Evolutionary conservation across 2,888 invertebrate species (phyloP).

Genomic region (Artemia sinica): DNA sequence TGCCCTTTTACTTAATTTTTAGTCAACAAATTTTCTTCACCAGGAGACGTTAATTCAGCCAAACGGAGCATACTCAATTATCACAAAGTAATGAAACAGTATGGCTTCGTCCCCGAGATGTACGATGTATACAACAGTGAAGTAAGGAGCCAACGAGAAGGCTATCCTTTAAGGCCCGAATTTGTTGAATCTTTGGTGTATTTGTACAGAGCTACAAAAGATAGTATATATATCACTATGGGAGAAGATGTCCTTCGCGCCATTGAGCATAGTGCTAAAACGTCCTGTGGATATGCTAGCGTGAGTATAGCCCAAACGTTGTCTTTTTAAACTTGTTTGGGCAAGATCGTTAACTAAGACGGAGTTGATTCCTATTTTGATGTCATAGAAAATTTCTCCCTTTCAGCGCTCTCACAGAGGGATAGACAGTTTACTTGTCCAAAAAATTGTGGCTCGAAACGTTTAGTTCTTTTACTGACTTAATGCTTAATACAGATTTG

Average conservation of each 20-base stretch:
- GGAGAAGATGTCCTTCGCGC: constrained; percentile 84
- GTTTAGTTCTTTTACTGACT: too few species aligned
- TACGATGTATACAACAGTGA: constrained; percentile 74
- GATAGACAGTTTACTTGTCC: too few species aligned
- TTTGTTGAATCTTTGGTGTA: constrained; percentile 93
- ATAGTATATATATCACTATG: constrained; percentile 74
- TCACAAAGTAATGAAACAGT: constrained; percentile 89
- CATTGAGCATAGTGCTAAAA: constrained; percentile 78
- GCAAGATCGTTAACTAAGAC: too few species aligned
- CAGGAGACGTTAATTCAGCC: constrained; percentile 72
- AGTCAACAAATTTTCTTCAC: neutral
- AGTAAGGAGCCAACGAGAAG: constrained; percentile 61
- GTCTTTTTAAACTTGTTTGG: too few species aligned
- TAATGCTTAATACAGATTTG: too few species aligned
- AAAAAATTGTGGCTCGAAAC: too few species aligned
- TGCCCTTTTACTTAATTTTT: too few species aligned
- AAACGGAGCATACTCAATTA: constrained; percentile 88
- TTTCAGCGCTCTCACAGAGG: too few species aligned
- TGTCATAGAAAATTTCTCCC: too few species aligned
- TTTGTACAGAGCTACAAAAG: constrained; percentile 78
- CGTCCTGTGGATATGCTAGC: constrained; percentile 92
- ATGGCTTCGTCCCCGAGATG: constrained; percentile 93
- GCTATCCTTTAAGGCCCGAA: constrained; percentile 90
- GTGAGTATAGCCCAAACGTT: constrained; percentile 37
- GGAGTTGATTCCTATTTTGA: too few species aligned